These are phyloP conservation scores for Caenorhabditis inopinata DNA, from an alignment of 1,140 invertebrate species.

Conservation along the genomic window DNA sequence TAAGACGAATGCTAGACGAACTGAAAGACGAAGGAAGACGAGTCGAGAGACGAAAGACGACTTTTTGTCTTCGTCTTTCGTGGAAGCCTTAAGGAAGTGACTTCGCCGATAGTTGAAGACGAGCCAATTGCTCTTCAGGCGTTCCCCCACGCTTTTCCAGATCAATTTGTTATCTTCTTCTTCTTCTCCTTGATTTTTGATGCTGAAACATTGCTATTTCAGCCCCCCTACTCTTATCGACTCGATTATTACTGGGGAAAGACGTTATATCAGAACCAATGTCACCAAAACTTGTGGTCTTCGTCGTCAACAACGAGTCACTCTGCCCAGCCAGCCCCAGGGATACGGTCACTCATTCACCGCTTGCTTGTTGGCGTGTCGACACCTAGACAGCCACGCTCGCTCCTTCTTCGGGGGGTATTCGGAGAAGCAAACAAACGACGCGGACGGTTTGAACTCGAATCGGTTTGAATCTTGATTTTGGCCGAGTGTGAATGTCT, in stretches of 20 bases:
- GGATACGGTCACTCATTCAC: background rate
- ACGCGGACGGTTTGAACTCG: background rate
- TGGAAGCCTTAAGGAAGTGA: too few species aligned
- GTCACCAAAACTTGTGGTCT: background rate
- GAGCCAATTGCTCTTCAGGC: too few species aligned
- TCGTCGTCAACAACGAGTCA: constrained; percentile 23
- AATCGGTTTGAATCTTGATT: constrained; percentile 1
- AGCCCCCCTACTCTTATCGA: background rate
- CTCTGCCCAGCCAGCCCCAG: background rate
- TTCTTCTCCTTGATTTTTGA: constrained; percentile 34
- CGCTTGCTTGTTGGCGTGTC: too few species aligned
- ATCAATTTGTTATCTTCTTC: too few species aligned
- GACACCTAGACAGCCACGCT: too few species aligned
- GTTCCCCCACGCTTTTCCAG: too few species aligned
- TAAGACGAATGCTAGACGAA: too few species aligned
- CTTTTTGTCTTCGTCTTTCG: background rate
- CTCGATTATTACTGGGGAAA: constrained; percentile 31
- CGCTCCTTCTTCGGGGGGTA: too few species aligned
- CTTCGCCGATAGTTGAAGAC: too few species aligned
- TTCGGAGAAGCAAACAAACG: background rate
- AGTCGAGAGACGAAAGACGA: too few species aligned
- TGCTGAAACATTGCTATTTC: background rate
- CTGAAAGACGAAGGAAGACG: too few species aligned
- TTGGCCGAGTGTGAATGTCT: background rate
- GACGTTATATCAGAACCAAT: background rate